A percentile compares a stretch with the other conserved stretches of the same genome.
Evolutionary conservation across 2,797 vertebrate genomes (phyloP).

Genomic region (Gymnothorax reevesii): DNA sequence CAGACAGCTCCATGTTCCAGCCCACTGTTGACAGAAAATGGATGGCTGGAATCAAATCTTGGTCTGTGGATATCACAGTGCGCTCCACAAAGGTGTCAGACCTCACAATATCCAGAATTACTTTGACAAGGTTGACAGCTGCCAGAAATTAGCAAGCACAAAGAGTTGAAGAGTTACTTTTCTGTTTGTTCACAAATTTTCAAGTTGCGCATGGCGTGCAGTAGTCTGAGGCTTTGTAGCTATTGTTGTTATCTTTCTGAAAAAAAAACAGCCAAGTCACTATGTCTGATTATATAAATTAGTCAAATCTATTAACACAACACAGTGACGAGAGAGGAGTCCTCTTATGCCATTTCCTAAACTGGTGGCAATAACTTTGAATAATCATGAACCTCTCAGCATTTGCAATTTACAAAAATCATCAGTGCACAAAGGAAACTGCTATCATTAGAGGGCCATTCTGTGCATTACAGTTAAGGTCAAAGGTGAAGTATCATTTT

Average conservation of each 20-base stretch:
- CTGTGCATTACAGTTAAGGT: background rate
- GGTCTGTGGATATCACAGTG: constrained; percentile 15
- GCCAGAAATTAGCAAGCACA: constrained; percentile 44
- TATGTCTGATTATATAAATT: background rate
- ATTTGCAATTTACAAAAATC: background rate
- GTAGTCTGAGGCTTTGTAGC: background rate
- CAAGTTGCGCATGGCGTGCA: background rate
- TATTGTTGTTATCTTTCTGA: background rate
- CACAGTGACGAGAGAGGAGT: background rate
- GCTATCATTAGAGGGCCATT: constrained; percentile 7
- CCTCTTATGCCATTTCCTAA: background rate
- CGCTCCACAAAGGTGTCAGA: constrained; percentile 22
- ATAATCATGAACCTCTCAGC: background rate
- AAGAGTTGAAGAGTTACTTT: constrained; percentile 23
- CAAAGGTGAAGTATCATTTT: background rate
- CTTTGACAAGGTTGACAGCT: constrained; percentile 32
- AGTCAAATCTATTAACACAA: background rate
- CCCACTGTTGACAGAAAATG: constrained; percentile 41
- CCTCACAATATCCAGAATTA: constrained; percentile 31
- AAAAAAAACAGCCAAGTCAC: background rate
- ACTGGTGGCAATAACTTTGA: background rate
- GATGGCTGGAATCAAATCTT: background rate
- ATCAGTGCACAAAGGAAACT: background rate
- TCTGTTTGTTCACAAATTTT: background rate
- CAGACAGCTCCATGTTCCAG: constrained; percentile 41